Evolutionary conservation across 2,113 vertebrate species (phyloP).

Genomic region (Peromyscus californicus): DNA sequence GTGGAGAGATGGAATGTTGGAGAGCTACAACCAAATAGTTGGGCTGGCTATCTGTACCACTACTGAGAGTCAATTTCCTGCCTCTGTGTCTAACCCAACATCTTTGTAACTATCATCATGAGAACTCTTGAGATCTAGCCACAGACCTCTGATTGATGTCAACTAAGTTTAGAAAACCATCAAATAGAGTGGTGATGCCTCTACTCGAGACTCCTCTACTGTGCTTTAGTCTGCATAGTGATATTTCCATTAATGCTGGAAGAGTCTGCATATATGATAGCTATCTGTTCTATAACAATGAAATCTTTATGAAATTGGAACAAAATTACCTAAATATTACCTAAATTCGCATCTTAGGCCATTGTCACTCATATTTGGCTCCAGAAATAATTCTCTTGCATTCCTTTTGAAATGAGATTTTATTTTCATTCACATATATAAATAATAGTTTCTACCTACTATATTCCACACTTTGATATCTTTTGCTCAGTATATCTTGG

Average conservation of each 20-base stretch:
- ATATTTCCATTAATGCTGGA: not conserved
- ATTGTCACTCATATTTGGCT: not conserved
- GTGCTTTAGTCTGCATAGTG: no score
- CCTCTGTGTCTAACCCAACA: not conserved
- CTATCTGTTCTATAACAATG: not conserved
- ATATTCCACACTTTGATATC: not conserved
- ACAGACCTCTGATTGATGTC: not conserved
- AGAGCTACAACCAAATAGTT: not conserved
- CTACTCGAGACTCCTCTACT: not conserved
- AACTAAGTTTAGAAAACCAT: not conserved
- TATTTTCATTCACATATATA: not conserved
- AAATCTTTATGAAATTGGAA: not conserved
- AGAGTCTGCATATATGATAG: not conserved
- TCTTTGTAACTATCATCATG: not conserved
- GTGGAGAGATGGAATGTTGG: not conserved
- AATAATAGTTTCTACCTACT: constrained; percentile 2
- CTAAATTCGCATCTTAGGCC: not conserved
- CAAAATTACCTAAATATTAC: not conserved
- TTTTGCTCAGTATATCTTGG: not conserved
- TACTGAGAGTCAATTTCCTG: not conserved
- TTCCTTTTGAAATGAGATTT: not conserved
- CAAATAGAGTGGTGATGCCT: not conserved
- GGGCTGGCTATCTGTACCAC: not conserved
- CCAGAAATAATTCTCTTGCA: no score
- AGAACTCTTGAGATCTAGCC: not conserved